Conservation (phyloP, 2,888 invertebrate genomes). For the Dasysyrphus tricinctus region DNA sequence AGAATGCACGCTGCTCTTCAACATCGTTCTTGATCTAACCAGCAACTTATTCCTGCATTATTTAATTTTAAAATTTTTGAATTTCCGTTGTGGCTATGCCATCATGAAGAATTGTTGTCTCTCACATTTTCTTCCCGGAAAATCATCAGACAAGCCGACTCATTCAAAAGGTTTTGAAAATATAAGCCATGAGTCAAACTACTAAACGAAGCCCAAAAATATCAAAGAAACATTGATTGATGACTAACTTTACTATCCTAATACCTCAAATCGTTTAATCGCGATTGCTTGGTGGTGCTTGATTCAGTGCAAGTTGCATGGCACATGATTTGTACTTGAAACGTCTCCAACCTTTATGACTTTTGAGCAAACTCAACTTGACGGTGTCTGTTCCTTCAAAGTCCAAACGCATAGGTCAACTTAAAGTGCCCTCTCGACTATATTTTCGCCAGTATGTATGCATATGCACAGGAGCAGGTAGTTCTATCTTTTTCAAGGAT, state of each 20-base stretch:
- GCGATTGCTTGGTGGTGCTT: not conserved
- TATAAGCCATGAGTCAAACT: too few relatives aligned
- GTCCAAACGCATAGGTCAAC: slow-evolving; percentile 67
- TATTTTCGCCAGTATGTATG: not conserved
- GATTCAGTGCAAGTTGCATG: not conserved
- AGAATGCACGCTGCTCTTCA: too few relatives aligned
- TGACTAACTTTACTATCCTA: not conserved
- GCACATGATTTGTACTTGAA: slow-evolving; percentile 21
- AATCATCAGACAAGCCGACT: too few relatives aligned
- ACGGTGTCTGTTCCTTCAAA: slow-evolving; percentile 38
- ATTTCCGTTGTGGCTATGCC: too few relatives aligned
- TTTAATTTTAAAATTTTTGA: too few relatives aligned
- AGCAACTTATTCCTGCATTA: too few relatives aligned
- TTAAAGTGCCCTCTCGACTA: slow-evolving; percentile 52
- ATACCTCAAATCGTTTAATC: not conserved
- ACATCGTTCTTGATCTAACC: too few relatives aligned
- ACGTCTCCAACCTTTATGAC: slow-evolving; percentile 38
- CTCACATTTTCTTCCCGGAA: too few relatives aligned
- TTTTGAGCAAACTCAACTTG: slow-evolving; percentile 31
- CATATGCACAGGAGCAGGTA: slow-evolving; percentile 9
- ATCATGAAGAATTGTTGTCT: too few relatives aligned
- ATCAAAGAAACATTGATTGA: too few relatives aligned
- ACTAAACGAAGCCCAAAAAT: too few relatives aligned
- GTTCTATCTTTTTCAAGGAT: slow-evolving; percentile 55
- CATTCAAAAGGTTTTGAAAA: too few relatives aligned